Evolutionary conservation across 2,888 invertebrate species (phyloP).

Genomic region (Apamea anceps): DNA sequence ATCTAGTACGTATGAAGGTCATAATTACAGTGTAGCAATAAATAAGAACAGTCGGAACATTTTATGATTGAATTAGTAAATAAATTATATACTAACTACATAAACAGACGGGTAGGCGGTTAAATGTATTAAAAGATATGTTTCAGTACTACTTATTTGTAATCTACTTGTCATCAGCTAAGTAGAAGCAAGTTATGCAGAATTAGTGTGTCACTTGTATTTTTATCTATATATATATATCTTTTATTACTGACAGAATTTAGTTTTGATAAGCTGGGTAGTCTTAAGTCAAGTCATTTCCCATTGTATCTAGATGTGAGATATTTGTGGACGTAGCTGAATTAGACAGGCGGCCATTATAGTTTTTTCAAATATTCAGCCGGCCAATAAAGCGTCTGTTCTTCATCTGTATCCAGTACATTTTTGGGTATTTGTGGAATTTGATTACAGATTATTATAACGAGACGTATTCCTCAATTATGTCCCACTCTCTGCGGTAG

Average conservation of each 20-base stretch:
- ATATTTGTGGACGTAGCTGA: neutral
- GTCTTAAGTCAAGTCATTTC: neutral
- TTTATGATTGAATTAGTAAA: conserved; percentile 63
- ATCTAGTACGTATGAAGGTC: conserved; percentile 72
- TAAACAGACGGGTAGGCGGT: conserved; percentile 57
- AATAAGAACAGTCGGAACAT: conserved; percentile 68
- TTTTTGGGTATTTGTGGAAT: neutral
- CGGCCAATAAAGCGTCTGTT: neutral
- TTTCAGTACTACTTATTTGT: conserved; percentile 5
- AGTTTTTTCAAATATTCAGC: neutral
- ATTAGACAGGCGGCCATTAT: neutral
- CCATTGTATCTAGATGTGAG: neutral
- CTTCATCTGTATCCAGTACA: neutral
- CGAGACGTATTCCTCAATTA: neutral
- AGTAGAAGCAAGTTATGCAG: neutral
- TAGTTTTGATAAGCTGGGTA: neutral
- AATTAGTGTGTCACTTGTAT: neutral
- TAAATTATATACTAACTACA: conserved; percentile 59
- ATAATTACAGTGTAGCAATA: conserved; percentile 72
- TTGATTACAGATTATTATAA: neutral
- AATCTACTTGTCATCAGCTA: neutral
- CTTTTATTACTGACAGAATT: neutral
- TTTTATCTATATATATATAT: too few species aligned
- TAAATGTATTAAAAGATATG: conserved; percentile 32
- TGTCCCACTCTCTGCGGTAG: too few species aligned